Evolutionary conservation across 2,888 invertebrate species (phyloP).

Genomic region (Troilus luridus): DNA sequence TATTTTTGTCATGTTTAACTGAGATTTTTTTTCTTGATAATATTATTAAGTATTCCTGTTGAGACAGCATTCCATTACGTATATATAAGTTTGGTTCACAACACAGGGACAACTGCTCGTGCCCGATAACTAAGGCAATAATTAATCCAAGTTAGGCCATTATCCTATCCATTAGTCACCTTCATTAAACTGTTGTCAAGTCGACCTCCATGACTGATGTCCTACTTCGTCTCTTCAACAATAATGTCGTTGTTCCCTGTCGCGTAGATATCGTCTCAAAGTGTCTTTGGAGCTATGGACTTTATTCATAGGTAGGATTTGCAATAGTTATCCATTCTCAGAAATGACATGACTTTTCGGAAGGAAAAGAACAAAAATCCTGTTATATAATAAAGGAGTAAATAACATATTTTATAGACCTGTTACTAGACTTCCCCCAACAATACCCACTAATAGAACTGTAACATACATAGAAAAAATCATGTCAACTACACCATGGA

Average conservation of each 20-base stretch:
- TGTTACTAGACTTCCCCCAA: too few species aligned
- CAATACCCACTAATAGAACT: too few species aligned
- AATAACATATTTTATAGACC: too few species aligned
- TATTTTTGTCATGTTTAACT: background rate
- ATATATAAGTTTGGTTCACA: background rate
- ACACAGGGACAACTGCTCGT: background rate
- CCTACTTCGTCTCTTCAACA: background rate
- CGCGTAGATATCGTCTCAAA: background rate
- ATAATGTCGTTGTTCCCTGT: background rate
- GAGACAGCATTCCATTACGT: background rate
- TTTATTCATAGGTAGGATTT: background rate
- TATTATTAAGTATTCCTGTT: background rate
- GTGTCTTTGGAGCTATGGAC: background rate
- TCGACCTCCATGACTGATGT: conserved; percentile 52
- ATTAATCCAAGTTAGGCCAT: conserved; percentile 54
- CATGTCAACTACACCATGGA: too few species aligned
- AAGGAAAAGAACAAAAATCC: background rate
- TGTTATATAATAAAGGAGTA: background rate
- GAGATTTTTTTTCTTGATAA: background rate
- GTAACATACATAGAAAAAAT: too few species aligned
- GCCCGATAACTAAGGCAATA: conserved; percentile 48
- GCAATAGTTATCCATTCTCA: background rate
- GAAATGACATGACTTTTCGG: background rate
- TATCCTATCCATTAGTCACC: conserved; percentile 62
- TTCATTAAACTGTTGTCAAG: conserved; percentile 61